Percentiles rank a stretch among this genome's conserved stretches.
phyloP scores from a whole-genome alignment of 64 coral and sea anemone genomes.

The Exaiptasia diaphana region DNA sequence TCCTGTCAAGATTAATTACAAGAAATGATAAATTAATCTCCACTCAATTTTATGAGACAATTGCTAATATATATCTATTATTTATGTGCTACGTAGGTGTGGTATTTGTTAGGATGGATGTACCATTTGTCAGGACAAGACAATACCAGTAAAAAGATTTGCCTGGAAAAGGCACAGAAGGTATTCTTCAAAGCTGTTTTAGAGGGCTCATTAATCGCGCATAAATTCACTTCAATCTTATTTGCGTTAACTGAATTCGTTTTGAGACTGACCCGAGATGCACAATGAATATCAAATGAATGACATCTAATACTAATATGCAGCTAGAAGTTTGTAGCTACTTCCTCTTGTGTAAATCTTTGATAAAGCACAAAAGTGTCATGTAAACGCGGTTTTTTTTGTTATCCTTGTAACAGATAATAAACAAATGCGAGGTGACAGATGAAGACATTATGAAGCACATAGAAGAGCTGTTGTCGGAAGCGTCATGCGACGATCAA shows the following conservation, averaged over 20 bases:
- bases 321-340: not conserved
- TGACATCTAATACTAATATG: too few species aligned
- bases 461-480: conserved; percentile 45
- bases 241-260: too few species aligned
- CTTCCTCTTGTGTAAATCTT: not conserved
- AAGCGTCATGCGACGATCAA: not conserved
- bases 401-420: too few species aligned
- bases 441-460: conserved; percentile 48
- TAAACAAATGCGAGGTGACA: too few species aligned
- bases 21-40: not conserved
- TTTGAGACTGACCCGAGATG: too few species aligned
- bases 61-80: not conserved
- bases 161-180: conserved; percentile 72
- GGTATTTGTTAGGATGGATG: conserved; percentile 80
- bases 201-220: too few species aligned
- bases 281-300: too few species aligned
- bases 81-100: conserved; percentile 38
- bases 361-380: too few species aligned
- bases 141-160: conserved; percentile 37
- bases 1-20: not conserved
- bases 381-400: too few species aligned
- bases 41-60: not conserved
- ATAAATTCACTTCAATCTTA: too few species aligned
- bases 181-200: not conserved
- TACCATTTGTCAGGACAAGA: conserved; percentile 55